A percentile compares a stretch with the other conserved stretches of the same genome.
These are phyloP conservation scores for Lepus townsendii DNA, from an alignment of 2,797 vertebrate genomes.

Conservation along the genomic window DNA sequence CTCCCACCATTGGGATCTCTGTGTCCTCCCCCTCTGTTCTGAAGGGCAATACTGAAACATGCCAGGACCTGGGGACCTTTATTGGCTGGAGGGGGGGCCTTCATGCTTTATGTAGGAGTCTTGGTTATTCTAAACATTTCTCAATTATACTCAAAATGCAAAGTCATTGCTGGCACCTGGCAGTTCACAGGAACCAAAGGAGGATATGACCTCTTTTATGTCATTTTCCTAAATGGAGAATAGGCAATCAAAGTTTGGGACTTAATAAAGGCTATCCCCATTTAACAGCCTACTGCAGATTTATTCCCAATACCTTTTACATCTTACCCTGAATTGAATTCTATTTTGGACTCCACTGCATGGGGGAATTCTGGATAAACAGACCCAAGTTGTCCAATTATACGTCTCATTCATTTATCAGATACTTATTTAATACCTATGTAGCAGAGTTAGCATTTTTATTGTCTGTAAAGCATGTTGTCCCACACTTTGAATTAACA, in stretches of 20 bases:
- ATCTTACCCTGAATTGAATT: background rate
- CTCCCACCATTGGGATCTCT: background rate
- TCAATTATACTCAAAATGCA: constrained; percentile 2
- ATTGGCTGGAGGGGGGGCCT: background rate
- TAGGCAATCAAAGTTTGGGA: background rate
- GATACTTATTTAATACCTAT: constrained; percentile 27
- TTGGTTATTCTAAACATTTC: constrained; percentile 22
- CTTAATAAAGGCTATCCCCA: background rate
- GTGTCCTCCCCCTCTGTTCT: background rate
- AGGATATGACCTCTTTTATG: background rate
- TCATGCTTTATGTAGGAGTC: background rate
- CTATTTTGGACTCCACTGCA: background rate
- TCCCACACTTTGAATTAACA: background rate
- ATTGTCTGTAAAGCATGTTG: constrained; percentile 9
- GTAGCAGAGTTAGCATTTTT: background rate
- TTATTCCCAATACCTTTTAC: background rate
- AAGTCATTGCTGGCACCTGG: background rate
- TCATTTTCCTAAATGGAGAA: background rate
- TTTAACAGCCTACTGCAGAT: background rate
- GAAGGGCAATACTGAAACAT: background rate
- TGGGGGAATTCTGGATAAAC: background rate
- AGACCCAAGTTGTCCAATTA: background rate
- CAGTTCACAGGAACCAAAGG: background rate
- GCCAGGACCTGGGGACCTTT: background rate
- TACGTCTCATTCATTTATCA: constrained; percentile 1